A percentile compares a stretch with the other conserved stretches of the same genome.
Conservation (phyloP, 2,888 invertebrate species). For the Itoplectis maculator region DNA sequence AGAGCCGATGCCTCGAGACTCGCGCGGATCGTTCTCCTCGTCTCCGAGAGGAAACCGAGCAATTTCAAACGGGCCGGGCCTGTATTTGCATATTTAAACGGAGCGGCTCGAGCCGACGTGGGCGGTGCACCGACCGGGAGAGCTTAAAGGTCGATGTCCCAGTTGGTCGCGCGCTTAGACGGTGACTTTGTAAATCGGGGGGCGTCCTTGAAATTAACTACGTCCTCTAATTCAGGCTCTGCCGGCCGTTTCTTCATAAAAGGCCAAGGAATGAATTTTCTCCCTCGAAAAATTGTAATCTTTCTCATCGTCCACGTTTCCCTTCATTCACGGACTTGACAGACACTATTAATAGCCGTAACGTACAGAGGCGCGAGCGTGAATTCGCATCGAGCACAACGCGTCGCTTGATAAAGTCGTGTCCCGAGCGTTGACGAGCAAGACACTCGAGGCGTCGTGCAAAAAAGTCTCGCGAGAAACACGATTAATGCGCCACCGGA, state of each 20-base stretch:
- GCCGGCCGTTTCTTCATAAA: background rate
- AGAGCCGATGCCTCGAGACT: slow-evolving; percentile 13
- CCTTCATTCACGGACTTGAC: too few relatives aligned
- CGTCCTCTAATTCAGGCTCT: background rate
- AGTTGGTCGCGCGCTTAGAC: background rate
- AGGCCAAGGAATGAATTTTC: background rate
- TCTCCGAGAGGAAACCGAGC: background rate
- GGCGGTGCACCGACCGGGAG: slow-evolving; percentile 1
- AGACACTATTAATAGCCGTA: too few relatives aligned
- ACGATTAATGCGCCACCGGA: slow-evolving; percentile 62
- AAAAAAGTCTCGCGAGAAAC: slow-evolving; percentile 34
- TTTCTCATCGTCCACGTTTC: too few relatives aligned
- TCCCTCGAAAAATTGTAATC: background rate
- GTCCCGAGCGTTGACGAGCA: slow-evolving; percentile 21
- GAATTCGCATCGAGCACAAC: slow-evolving; percentile 33
- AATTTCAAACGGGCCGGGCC: background rate
- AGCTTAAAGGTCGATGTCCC: slow-evolving; percentile 12
- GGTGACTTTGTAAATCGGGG: background rate
- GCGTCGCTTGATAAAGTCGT: slow-evolving; percentile 42
- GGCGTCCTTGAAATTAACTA: slow-evolving; percentile 1
- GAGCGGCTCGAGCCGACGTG: background rate
- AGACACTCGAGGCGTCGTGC: background rate
- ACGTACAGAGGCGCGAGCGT: too few relatives aligned
- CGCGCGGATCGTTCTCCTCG: slow-evolving; percentile 23
- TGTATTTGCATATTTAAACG: slow-evolving; percentile 14